Evolutionary conservation across 2,797 vertebrate genomes (phyloP).

Genomic region (Platyrinchus mystaceus): DNA sequence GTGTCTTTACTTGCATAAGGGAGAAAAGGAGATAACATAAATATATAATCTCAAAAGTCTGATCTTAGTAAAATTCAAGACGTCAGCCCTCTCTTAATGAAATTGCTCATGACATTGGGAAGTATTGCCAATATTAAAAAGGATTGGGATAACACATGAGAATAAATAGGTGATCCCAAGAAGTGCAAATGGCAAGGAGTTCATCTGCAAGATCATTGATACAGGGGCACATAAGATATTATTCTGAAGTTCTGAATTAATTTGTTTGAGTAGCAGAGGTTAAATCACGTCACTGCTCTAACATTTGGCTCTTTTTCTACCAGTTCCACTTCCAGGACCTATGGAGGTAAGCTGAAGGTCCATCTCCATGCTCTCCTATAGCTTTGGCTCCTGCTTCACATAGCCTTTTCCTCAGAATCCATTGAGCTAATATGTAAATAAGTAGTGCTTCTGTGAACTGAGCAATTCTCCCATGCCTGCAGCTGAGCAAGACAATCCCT

Average conservation of each 20-base stretch:
- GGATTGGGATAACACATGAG: neutral
- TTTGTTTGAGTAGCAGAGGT: neutral
- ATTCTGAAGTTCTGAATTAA: neutral
- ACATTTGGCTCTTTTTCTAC: fast-evolving
- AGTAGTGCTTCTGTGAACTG: neutral
- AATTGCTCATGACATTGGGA: neutral
- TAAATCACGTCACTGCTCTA: neutral
- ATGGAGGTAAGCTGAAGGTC: neutral
- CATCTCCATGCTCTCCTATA: neutral
- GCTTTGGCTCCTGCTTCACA: neutral
- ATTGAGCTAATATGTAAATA: neutral
- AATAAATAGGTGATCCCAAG: neutral
- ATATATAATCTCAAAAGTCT: neutral
- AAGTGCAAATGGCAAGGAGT: neutral
- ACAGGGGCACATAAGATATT: neutral
- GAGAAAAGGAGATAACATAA: neutral
- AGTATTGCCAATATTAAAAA: neutral
- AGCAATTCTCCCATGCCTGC: neutral
- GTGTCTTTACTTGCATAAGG: neutral
- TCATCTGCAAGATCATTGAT: neutral
- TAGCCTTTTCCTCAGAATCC: neutral
- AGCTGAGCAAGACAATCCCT: neutral
- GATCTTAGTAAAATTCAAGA: neutral
- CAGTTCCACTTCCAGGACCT: neutral
- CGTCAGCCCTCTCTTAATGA: neutral